phyloP scores from a whole-genome alignment of 2,888 invertebrate species.

The Cyrtodaria siliqua region DNA sequence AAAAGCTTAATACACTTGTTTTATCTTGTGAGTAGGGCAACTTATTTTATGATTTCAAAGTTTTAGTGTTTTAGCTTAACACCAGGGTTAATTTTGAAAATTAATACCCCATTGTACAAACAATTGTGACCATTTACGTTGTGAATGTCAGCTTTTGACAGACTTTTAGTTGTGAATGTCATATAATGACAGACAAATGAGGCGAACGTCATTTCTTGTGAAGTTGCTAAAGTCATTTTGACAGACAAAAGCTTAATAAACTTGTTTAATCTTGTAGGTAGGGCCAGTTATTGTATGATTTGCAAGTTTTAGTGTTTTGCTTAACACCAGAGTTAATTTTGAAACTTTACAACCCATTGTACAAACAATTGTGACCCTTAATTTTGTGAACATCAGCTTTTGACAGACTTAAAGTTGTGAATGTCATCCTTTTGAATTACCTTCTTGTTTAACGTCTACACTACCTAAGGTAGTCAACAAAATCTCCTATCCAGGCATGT shows the following conservation, averaged over 20 bases:
- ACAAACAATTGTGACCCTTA: slow-evolving; percentile 12
- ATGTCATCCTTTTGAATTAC: slow-evolving; percentile 3
- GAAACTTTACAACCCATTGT: slow-evolving; percentile 4
- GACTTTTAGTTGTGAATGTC: too few relatives aligned
- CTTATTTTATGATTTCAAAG: slow-evolving; percentile 17
- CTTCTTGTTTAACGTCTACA: background rate
- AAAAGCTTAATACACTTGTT: slow-evolving; percentile 16
- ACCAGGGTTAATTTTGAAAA: slow-evolving; percentile 2
- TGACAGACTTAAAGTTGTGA: slow-evolving; percentile 23
- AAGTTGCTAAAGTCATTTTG: too few relatives aligned
- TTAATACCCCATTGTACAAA: slow-evolving; percentile 9
- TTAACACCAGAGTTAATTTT: too few relatives aligned
- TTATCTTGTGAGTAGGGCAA: slow-evolving; percentile 22
- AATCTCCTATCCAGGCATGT: background rate
- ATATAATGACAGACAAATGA: too few relatives aligned
- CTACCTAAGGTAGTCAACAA: background rate
- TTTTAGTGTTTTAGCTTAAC: slow-evolving; percentile 22
- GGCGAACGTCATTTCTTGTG: too few relatives aligned
- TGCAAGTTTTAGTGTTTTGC: too few relatives aligned
- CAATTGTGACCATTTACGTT: too few relatives aligned
- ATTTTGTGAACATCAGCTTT: slow-evolving; percentile 21
- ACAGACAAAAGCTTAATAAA: too few relatives aligned
- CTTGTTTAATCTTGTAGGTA: too few relatives aligned
- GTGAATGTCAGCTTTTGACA: too few relatives aligned
- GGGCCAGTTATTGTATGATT: too few relatives aligned